phyloP scores from a whole-genome alignment of 2,888 invertebrate genomes.

The Hirudinaria manillensis region DNA sequence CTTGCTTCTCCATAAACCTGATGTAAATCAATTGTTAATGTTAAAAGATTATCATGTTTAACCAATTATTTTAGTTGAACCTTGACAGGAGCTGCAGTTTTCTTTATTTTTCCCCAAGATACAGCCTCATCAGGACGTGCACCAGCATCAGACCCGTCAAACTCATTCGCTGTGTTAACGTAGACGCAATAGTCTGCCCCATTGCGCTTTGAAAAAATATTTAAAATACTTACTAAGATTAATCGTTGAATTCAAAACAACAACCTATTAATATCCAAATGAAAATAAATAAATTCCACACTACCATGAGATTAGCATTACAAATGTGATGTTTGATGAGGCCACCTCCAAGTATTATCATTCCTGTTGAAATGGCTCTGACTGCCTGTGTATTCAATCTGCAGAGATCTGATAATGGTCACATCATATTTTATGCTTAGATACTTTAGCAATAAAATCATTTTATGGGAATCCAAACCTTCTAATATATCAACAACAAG shows the following conservation, averaged over 20 bases:
- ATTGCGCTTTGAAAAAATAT: constrained; percentile 66
- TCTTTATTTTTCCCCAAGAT: constrained; percentile 95
- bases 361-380: constrained; percentile 83
- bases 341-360: constrained; percentile 92
- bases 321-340: constrained; percentile 98
- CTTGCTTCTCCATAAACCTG: constrained; percentile 85
- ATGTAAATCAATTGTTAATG: constrained; percentile 28
- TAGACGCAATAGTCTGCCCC: constrained; percentile 93
- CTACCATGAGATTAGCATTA: constrained; percentile 95
- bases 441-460: background rate
- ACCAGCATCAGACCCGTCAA: constrained; percentile 92
- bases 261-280: background rate
- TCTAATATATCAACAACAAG: constrained; percentile 85
- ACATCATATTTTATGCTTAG: background rate
- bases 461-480: constrained; percentile 52
- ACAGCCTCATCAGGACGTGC: constrained; percentile 96
- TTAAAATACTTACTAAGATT: background rate
- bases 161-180: constrained; percentile 89
- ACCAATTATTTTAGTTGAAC: constrained; percentile 41
- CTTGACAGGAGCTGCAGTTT: constrained; percentile 81
- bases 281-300: background rate
- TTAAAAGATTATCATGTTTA: background rate
- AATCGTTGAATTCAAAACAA: no score
- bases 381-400: constrained; percentile 88
- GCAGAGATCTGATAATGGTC: constrained; percentile 64